Evolutionary conservation across 2,113 vertebrate species (phyloP).

Genomic region (Pedetes capensis): DNA sequence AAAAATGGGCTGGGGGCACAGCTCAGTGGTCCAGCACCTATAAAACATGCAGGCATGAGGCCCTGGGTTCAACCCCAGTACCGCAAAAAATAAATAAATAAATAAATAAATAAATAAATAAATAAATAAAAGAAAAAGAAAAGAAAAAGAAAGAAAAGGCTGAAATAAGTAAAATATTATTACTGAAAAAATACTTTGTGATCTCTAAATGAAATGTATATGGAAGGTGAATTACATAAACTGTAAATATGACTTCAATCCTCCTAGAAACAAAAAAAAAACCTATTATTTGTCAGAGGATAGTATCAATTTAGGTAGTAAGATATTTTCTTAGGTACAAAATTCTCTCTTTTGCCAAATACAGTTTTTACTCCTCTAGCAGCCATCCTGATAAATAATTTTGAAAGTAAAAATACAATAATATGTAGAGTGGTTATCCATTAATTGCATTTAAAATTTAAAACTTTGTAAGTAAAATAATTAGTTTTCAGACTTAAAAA

Average conservation of each 20-base stretch:
- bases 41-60: too few relatives aligned
- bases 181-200: neutral
- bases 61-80: too few relatives aligned
- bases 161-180: conserved; percentile 10
- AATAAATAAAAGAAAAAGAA: too few relatives aligned
- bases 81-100: too few relatives aligned
- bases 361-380: neutral
- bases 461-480: too few relatives aligned
- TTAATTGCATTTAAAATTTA: neutral
- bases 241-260: neutral
- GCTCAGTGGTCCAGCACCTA: too few relatives aligned
- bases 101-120: too few relatives aligned
- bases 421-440: neutral
- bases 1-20: too few relatives aligned
- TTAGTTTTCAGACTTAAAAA: conserved; percentile 33
- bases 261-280: neutral
- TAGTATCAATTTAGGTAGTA: neutral
- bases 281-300: neutral
- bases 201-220: neutral
- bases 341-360: neutral
- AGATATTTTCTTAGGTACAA: neutral
- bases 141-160: too few relatives aligned
- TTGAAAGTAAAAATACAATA: conserved; percentile 7
- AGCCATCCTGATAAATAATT: neutral
- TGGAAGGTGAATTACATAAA: neutral